Evolutionary conservation across 2,888 invertebrate species (phyloP), one percentile per base, ranked within the genome.

Genomic region (Serrognathus titanus): DNA sequence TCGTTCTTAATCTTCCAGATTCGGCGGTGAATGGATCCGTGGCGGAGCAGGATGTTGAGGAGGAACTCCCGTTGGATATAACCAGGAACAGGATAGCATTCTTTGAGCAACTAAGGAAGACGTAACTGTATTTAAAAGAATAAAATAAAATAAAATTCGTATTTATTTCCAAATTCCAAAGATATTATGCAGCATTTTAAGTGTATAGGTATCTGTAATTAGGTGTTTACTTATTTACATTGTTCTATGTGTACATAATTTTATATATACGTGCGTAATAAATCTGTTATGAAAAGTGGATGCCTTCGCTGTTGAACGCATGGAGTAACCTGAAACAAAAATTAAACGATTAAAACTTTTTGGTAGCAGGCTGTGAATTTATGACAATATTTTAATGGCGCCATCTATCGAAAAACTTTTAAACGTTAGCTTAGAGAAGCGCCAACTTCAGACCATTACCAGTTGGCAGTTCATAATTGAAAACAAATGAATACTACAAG

Each of bases 301-400:
- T 90, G 70, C 95, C 97, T 76, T 90, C 89, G 52, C 85, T 83
- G 78, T 98, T 98, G 75, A 97, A 97, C 38, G 87, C 88, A 76
- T 91, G 86, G 68, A 97, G 79, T 55, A 97, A 57, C 48, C 69
- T 74, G 63, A 61, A 73, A 75, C 59, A 63, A 64, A 46, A 38
- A 57, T 13, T 3, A 20, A 20, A 20, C n/a, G n/a, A n/a, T n/a
- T n/a, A 20, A 20, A 20, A 20, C 20, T 3, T 20, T 20, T 20
- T n/a, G 20, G 20, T 20, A 3, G 4, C 4, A 4, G 4, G 20
- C 20, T 4, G 20, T 20, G 20, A 20, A 20, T 4, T 20, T 20
- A 20, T n/a, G n/a, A n/a, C n/a, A n/a, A n/a, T n/a, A n/a, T n/a
- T n/a, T n/a, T n/a, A n/a, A n/a, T n/a, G n/a, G n/a, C n/a, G n/a